Evolutionary conservation across 2,888 invertebrate species (phyloP).

Genomic region (Pterostichus niger): DNA sequence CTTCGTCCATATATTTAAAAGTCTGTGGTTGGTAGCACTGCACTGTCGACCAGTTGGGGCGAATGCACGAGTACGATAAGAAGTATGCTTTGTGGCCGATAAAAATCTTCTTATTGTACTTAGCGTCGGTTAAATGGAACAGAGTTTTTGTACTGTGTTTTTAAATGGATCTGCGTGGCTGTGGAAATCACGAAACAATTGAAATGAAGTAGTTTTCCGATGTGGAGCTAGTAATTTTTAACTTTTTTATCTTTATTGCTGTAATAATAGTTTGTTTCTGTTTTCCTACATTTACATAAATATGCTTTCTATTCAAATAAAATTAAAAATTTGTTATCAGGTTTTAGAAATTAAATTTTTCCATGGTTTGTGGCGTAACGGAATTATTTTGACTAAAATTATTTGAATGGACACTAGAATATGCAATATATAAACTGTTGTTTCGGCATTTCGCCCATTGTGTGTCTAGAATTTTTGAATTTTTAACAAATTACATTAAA

Average conservation of each 20-base stretch:
- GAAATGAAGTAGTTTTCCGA: conserved; percentile 40
- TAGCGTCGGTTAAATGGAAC: conserved; percentile 40
- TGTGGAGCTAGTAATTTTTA: conserved; percentile 26
- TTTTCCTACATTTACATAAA: background rate
- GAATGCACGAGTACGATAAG: conserved; percentile 18
- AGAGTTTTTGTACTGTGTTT: conserved; percentile 23
- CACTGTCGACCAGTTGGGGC: conserved; percentile 8
- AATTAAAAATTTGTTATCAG: too few relatives aligned
- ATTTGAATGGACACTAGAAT: too few relatives aligned
- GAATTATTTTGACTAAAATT: too few relatives aligned
- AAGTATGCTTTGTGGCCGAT: conserved; percentile 48
- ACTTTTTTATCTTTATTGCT: conserved; percentile 32
- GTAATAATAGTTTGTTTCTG: conserved; percentile 9
- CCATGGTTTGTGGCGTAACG: too few relatives aligned
- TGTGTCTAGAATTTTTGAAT: too few relatives aligned
- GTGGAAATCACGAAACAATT: conserved; percentile 46
- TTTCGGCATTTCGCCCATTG: too few relatives aligned
- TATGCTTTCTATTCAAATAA: too few relatives aligned
- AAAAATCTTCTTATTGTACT: conserved; percentile 53
- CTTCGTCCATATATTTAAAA: conserved; percentile 35
- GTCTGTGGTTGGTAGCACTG: conserved; percentile 9
- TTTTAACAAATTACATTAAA: too few relatives aligned
- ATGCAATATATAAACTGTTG: too few relatives aligned
- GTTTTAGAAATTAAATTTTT: too few relatives aligned
- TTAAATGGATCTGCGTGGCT: conserved; percentile 32